Percentiles rank a stretch among this genome's conserved stretches.
Evolutionary conservation across 2,797 vertebrate genomes (phyloP).

Genomic region (Syndactyla subalaris): DNA sequence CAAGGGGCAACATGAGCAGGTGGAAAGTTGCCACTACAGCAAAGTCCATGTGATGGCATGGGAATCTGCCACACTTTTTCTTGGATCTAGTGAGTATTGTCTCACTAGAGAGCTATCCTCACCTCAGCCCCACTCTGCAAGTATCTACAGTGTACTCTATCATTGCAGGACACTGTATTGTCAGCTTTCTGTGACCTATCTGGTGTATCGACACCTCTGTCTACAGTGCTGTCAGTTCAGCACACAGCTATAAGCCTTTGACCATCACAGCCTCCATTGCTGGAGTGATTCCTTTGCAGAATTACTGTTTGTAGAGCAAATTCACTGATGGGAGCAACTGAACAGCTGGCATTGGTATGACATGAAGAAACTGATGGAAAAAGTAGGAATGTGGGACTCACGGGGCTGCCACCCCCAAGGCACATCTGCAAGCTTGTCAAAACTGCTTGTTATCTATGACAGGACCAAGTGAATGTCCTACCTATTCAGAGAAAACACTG

Average conservation of each 20-base stretch:
- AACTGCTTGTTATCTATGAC: background rate
- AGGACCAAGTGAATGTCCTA: background rate
- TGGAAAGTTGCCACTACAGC: background rate
- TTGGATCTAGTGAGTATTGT: background rate
- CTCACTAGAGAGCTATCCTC: background rate
- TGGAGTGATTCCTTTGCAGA: background rate
- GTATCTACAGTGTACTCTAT: background rate
- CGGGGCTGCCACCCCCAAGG: background rate
- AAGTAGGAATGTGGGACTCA: background rate
- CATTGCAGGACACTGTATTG: too few species aligned
- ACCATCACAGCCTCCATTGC: background rate
- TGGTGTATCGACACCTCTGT: background rate
- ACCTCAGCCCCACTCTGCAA: background rate
- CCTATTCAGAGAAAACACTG: background rate
- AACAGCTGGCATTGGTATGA: background rate
- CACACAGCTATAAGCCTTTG: background rate
- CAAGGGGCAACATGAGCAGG: background rate
- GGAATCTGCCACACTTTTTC: background rate
- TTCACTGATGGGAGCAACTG: background rate
- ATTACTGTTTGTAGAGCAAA: background rate
- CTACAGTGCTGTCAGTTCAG: background rate
- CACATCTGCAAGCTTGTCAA: background rate
- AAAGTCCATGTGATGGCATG: background rate
- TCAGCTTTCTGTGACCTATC: background rate
- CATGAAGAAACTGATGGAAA: background rate